These are phyloP conservation scores for Dendrocopos noguchii DNA, from an alignment of 2,113 vertebrate genomes.

Conservation along the genomic window DNA sequence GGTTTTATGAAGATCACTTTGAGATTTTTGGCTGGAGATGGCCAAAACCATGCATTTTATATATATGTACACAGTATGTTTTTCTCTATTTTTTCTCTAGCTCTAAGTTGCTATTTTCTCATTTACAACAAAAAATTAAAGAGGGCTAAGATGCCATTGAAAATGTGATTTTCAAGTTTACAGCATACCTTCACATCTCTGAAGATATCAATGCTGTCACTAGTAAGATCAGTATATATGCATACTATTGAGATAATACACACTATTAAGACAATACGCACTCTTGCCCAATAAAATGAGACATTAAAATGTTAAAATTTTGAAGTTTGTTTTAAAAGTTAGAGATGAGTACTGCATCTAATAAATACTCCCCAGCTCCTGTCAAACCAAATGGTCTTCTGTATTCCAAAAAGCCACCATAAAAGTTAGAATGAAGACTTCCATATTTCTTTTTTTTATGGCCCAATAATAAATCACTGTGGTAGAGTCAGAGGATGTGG, in stretches of 20 bases:
- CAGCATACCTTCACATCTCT: neutral
- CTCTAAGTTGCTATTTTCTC: neutral
- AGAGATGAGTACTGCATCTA: neutral
- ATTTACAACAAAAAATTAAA: neutral
- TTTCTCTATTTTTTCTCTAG: neutral
- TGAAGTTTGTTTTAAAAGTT: neutral
- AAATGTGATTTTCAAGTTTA: neutral
- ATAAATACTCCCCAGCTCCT: accelerated
- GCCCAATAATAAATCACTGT: neutral
- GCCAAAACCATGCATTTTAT: no score
- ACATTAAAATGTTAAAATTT: neutral
- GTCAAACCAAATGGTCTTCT: neutral
- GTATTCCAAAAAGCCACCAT: neutral
- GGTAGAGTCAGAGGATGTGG: neutral
- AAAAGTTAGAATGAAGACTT: neutral
- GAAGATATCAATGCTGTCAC: neutral
- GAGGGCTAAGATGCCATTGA: neutral
- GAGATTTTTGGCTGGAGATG: neutral
- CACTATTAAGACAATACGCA: neutral
- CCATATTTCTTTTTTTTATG: neutral
- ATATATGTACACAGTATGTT: neutral
- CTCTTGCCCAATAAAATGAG: neutral
- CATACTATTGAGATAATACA: neutral
- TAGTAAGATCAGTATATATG: neutral
- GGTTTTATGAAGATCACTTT: neutral